Evolutionary conservation across 2,113 vertebrate species (phyloP), one percentile per base, ranked within the genome.

Genomic region (Gobio gobio): DNA sequence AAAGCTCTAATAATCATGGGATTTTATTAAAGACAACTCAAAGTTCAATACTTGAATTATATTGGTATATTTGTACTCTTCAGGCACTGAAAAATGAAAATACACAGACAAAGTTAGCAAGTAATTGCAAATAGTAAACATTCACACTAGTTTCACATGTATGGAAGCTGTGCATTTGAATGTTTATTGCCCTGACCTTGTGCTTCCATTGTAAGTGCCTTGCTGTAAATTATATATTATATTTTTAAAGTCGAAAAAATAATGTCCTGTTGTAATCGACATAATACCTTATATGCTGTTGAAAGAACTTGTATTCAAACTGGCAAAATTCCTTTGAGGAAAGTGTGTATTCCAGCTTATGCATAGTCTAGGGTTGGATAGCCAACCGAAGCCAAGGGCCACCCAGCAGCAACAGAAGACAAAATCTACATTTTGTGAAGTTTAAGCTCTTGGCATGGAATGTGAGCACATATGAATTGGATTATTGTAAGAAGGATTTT

Each of bases 401-500:
- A n/a, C 49, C 58, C 22, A 6, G 36, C 72, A 58, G 45, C 26
- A 29, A 58, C 40, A 58, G 24, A 80, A 51, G 63, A 36, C 47
- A 78, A 56, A 78, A 51, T 78, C 45, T 4, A 51, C 74, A 24
- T 66, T 59, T 26, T 51, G 40, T 24, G 18, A 18, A 6, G 12
- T 54, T 5, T 68, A 81, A 54, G 40, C 54, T 56, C 77, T 79
- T 72, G 26, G 4, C 26, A 63, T 61, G 54, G 68, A 74, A 59
- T 49, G 66, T 24, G 45, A 61, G 12, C 78, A 74, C 58, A 81
- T 49, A 51, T 26, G 78, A 81, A 74, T 51, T 86, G 84, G 68
- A 72, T 81, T 76, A 64, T 82, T 82, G 56, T 86, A 43, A 75
- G 43, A 80, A 80, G 84, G 84, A 85, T 84, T 59, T 5, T 85